Base-by-base conservation (phyloP, 2,888 invertebrate species). In the Zhuqinia jingwanae region DNA sequence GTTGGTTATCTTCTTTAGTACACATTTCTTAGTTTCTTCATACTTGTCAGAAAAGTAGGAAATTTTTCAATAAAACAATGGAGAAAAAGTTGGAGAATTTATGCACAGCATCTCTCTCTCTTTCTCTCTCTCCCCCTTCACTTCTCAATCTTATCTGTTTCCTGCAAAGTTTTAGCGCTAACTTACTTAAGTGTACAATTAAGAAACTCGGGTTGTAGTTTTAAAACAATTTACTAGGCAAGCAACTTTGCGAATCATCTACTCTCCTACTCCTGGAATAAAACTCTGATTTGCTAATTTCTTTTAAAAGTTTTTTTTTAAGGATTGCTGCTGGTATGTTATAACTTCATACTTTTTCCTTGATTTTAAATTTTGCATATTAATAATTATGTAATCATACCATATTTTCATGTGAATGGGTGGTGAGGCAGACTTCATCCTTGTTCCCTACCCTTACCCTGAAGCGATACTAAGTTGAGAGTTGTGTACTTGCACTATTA, bases 91-190 rank as follows among this genome's bases (percentile, higher is more conserved):
- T 70, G 45, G 47, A 17, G 25, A 70, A 70, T 70, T 70, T 70
- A 70, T 70, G 25, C 70, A 20, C 5, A n/a, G n/a, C 47, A 70
- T 70, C 47, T 70, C 47, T 36, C 36, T 36, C n/a, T n/a, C n/a
- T n/a, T n/a, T n/a, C n/a, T n/a, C n/a, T n/a, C n/a, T n/a, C n/a
- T 36, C 36, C 36, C 8, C 36, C 36, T 36, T 36, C 5, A 8
- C 8, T 70, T 70, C n/a, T 25, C 47, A 47, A 70, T 70, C 70
- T 70, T 70, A 70, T 70, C 70, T 60, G 60, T 42, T 68, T 42
- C 22, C 70, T 50, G 15, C 25, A 30, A 70, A 47, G 25, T 47
- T 70, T 70, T 17, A 8, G 22, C 17, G 45, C 1, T n/a, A 45
- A 45, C 25, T 17, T 22, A 36, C 5, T 36, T 36, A 42, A 65